Conservation (phyloP, 2,888 invertebrate species). For the Rotaria macrura region DNA sequence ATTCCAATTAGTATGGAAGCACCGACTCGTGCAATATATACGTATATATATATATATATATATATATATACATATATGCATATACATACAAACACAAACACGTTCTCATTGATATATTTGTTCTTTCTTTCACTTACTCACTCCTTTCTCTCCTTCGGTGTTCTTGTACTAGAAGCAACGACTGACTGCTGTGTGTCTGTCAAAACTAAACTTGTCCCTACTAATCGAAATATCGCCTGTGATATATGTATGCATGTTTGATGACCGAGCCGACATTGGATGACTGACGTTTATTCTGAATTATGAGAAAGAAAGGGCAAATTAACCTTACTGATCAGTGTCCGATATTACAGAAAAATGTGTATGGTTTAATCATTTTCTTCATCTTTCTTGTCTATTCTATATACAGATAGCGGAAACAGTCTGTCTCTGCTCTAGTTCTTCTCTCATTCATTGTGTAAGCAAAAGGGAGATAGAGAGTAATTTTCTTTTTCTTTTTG, state of each 20-base stretch:
- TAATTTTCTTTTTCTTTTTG: background rate
- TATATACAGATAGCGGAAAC: background rate
- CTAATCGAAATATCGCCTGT: background rate
- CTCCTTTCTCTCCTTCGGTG: background rate
- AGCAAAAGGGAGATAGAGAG: background rate
- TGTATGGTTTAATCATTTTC: background rate
- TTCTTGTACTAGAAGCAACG: background rate
- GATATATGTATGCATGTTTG: background rate
- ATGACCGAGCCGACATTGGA: background rate
- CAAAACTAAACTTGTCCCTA: background rate
- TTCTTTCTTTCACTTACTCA: background rate
- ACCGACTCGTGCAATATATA: background rate
- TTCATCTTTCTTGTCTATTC: background rate
- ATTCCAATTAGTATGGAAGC: background rate
- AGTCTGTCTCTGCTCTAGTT: constrained; percentile 3
- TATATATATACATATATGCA: too few species aligned
- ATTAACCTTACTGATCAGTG: background rate
- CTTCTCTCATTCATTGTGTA: background rate
- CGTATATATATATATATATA: background rate
- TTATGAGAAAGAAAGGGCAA: background rate
- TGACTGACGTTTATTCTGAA: background rate
- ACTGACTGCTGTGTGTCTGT: background rate
- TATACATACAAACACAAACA: background rate
- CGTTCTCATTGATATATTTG: background rate
- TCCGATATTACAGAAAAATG: background rate